Evolutionary conservation across 35 echinoderm and acorn worm species (phyloP).

Genomic region (Chiridota heheva): DNA sequence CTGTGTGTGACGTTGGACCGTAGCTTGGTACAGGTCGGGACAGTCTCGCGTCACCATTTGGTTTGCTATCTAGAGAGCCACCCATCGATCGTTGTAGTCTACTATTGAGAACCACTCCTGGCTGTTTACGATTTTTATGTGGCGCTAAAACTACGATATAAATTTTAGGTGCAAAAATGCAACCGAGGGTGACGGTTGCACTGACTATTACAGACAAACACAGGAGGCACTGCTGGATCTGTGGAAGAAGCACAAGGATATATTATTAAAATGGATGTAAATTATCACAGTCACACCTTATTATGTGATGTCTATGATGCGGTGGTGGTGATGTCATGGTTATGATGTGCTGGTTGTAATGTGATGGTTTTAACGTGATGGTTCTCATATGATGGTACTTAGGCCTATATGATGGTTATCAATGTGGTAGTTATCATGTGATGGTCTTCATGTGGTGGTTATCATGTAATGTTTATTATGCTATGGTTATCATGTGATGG

Average conservation of each 20-base stretch:
- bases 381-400: neutral
- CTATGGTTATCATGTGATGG: neutral
- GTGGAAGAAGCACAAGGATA: neutral
- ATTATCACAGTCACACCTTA: neutral
- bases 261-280: neutral
- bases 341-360: neutral
- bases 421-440: neutral
- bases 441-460: too few species aligned
- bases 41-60: slow-evolving; percentile 67
- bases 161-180: slow-evolving; percentile 93
- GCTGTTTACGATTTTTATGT: slow-evolving; percentile 80
- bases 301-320: neutral
- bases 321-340: neutral
- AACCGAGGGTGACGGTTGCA: slow-evolving; percentile 75
- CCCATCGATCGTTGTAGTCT: slow-evolving; percentile 63
- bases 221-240: slow-evolving; percentile 95
- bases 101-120: slow-evolving; percentile 80
- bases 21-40: slow-evolving; percentile 20
- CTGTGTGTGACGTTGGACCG: slow-evolving; percentile 62
- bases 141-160: slow-evolving; percentile 93
- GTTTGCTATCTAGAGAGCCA: slow-evolving; percentile 68
- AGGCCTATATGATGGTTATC: neutral
- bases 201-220: slow-evolving; percentile 82
- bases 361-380: neutral
- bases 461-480: too few species aligned